Evolutionary conservation across 2,888 invertebrate genomes (phyloP).

Genomic region (Maniola hyperantus): DNA sequence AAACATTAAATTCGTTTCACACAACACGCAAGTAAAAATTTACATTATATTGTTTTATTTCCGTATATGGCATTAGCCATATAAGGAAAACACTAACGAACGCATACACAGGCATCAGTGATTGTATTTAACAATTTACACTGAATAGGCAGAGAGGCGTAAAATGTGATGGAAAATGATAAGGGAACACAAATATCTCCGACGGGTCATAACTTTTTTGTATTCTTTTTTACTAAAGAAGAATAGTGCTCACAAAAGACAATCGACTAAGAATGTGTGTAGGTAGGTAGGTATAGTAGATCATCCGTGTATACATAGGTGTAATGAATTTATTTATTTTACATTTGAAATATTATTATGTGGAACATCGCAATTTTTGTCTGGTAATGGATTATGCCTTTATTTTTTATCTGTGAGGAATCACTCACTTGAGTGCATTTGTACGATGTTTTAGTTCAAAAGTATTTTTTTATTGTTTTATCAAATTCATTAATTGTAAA

Average conservation of each 20-base stretch:
- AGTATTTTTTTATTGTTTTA: not conserved
- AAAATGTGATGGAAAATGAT: not conserved
- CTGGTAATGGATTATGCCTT: not conserved
- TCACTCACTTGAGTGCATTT: not conserved
- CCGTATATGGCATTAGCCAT: not conserved
- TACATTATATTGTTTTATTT: no score
- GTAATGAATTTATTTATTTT: slow-evolving; percentile 12
- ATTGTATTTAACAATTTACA: not conserved
- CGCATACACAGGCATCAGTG: not conserved
- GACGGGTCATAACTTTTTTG: slow-evolving; percentile 40
- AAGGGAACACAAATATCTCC: not conserved
- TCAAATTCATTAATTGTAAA: not conserved
- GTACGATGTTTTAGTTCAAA: not conserved
- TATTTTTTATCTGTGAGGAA: not conserved
- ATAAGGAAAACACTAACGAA: not conserved
- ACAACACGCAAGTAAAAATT: no score
- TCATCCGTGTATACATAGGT: slow-evolving; percentile 9
- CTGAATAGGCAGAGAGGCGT: not conserved
- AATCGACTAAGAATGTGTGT: slow-evolving; percentile 61
- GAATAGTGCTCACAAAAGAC: slow-evolving; percentile 77
- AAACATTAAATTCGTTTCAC: not conserved
- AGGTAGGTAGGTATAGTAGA: slow-evolving; percentile 46
- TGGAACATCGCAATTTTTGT: not conserved
- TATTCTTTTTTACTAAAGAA: slow-evolving; percentile 50
- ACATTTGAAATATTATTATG: not conserved